Conservation (phyloP, 1,140 invertebrate genomes). For the Chironomus striatipennis region DNA sequence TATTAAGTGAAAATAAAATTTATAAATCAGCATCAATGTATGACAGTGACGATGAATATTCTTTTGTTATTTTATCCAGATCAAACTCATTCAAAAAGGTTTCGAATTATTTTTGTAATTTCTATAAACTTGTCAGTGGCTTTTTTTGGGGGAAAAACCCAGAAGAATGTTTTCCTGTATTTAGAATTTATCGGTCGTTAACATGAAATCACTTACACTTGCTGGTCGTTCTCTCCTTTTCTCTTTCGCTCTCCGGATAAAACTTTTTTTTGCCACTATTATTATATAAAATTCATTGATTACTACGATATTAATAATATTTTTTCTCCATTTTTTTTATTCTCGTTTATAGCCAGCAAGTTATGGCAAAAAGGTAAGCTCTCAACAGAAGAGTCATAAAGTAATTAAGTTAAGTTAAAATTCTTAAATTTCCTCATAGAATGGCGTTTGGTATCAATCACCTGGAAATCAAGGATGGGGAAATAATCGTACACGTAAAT, state of each 20-base stretch:
- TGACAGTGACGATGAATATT: constrained; percentile 40
- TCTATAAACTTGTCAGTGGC: constrained; percentile 24
- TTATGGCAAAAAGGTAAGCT: constrained; percentile 61
- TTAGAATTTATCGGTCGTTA: constrained; percentile 6
- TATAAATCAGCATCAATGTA: constrained; percentile 1
- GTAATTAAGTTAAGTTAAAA: neutral
- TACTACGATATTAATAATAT: constrained; percentile 25
- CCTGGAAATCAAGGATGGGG: constrained; percentile 48
- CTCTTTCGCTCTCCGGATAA: too few species aligned
- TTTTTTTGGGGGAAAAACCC: constrained; percentile 14
- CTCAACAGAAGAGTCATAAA: neutral
- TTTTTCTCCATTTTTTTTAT: constrained; percentile 22
- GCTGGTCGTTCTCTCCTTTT: neutral
- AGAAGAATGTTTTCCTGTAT: neutral
- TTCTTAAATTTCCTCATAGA: constrained; percentile 33
- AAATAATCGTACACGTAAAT: constrained; percentile 54
- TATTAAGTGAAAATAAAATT: neutral
- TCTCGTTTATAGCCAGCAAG: constrained; percentile 56
- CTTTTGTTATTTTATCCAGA: constrained; percentile 40
- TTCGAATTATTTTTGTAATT: constrained; percentile 29
- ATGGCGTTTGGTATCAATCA: constrained; percentile 73
- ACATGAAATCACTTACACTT: constrained; percentile 1
- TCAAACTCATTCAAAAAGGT: constrained; percentile 31
- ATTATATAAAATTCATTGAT: neutral
- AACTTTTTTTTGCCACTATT: neutral